A percentile compares a stretch with the other conserved stretches of the same genome.
Conservation (phyloP, 2,797 vertebrate species). For the Pantherophis vulpinus region DNA sequence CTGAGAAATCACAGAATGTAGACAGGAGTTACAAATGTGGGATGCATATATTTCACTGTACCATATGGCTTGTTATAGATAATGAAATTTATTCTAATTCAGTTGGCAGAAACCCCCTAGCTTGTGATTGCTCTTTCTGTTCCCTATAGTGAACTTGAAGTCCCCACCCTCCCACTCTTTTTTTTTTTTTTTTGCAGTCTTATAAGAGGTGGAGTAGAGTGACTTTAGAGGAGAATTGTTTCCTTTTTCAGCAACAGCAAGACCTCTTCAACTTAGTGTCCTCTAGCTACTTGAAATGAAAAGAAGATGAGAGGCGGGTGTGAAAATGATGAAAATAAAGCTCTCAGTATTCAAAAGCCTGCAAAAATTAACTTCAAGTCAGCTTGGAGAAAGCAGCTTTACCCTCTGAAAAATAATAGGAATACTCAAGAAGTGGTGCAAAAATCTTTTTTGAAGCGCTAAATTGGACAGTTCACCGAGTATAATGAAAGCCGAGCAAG, state of each 20-base stretch:
- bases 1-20: not conserved
- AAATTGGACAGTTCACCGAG: slow-evolving; percentile 23
- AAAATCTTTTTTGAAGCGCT: slow-evolving; percentile 31
- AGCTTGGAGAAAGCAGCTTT: slow-evolving; percentile 13
- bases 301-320: not conserved
- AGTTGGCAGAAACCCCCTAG: not conserved
- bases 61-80: not conserved
- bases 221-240: slow-evolving; percentile 16
- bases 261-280: not conserved
- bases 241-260: not conserved
- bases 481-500: slow-evolving; percentile 24
- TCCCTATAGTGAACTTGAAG: not conserved
- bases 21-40: not conserved
- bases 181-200: not conserved
- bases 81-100: slow-evolving; percentile 9
- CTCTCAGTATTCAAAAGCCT: not conserved
- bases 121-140: slow-evolving; percentile 6
- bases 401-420: slow-evolving; percentile 6
- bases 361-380: slow-evolving; percentile 34
- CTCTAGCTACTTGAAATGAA: slow-evolving; percentile 11
- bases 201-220: not conserved
- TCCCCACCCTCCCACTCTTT: not conserved
- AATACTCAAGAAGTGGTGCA: not conserved
- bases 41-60: not conserved
- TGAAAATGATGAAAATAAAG: slow-evolving; percentile 31